Evolutionary conservation across 2,113 vertebrate genomes (phyloP).

Genomic region (Passer montanus): DNA sequence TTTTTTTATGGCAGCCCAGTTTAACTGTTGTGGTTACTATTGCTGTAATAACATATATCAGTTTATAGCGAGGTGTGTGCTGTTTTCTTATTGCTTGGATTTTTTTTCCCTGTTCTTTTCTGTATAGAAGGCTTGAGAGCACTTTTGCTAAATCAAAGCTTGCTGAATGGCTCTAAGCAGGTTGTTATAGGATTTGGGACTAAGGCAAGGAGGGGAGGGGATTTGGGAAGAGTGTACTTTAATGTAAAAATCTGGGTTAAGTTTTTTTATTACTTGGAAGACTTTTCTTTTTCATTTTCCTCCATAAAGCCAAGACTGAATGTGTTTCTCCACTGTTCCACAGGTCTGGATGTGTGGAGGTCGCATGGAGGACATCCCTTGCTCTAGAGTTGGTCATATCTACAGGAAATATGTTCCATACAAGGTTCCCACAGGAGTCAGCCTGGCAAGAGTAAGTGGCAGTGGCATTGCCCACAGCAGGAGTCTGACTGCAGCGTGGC

Average conservation of each 20-base stretch:
- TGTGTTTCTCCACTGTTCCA: not conserved
- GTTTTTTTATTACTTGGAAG: not conserved
- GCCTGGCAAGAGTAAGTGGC: conserved; percentile 87
- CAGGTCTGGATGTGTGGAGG: conserved; percentile 88
- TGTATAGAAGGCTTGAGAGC: conserved; percentile 5
- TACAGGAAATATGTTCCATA: conserved; percentile 98
- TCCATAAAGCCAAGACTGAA: not conserved
- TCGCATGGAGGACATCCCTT: conserved; percentile 85
- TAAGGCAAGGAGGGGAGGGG: not conserved
- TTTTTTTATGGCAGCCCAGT: not conserved
- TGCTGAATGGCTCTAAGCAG: not conserved
- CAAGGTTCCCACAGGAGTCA: conserved; percentile 94
- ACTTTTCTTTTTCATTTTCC: not conserved
- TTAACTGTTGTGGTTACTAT: not conserved
- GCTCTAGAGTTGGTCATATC: conserved; percentile 96
- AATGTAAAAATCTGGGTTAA: not conserved
- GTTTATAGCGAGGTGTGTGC: not conserved
- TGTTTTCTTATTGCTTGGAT: not conserved
- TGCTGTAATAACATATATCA: not conserved
- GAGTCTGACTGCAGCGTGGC: not conserved
- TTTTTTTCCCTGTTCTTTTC: not conserved
- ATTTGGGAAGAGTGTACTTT: not conserved
- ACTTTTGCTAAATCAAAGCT: conserved; percentile 23
- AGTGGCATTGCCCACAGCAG: not conserved
- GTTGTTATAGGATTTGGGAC: not conserved